A percentile compares a stretch with the other conserved stretches of the same genome.
Evolutionary conservation across 2,113 vertebrate genomes (phyloP).

Genomic region (Festucalex cinctus): DNA sequence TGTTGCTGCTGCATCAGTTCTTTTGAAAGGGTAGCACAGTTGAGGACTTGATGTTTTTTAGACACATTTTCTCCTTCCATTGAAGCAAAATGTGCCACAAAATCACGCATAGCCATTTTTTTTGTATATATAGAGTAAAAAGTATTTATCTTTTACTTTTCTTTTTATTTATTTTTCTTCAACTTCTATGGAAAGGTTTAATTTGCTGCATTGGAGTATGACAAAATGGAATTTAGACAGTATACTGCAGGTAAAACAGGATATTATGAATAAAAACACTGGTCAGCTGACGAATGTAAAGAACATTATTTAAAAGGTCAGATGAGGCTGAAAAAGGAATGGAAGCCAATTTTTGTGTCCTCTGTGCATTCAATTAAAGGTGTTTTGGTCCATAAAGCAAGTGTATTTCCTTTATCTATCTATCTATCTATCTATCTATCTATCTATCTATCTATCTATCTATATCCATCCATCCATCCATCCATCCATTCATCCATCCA

Average conservation of each 20-base stretch:
- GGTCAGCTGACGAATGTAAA: background rate
- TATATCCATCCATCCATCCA: no score
- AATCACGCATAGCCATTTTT: background rate
- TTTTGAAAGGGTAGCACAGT: slow-evolving; percentile 1
- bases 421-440: background rate
- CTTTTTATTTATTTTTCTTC: slow-evolving; percentile 4
- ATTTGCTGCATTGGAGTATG: background rate
- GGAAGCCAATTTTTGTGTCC: slow-evolving; percentile 26
- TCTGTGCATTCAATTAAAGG: slow-evolving; percentile 44
- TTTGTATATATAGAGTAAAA: background rate
- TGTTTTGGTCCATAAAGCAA: background rate
- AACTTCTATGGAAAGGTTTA: background rate
- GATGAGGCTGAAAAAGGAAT: slow-evolving; percentile 5
- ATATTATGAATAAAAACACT: slow-evolving; percentile 16
- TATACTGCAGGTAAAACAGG: slow-evolving; percentile 13
- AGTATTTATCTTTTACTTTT: background rate
- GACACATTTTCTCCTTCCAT: background rate
- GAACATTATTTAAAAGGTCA: background rate
- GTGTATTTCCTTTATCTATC: background rate
- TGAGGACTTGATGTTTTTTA: background rate
- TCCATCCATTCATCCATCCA: no score
- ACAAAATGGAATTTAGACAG: slow-evolving; percentile 4
- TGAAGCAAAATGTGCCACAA: slow-evolving; percentile 5
- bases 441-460: no score
- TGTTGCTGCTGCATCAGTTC: background rate